phyloP scores from a whole-genome alignment of 2,797 vertebrate genomes.

The Sphaeramia orbicularis region DNA sequence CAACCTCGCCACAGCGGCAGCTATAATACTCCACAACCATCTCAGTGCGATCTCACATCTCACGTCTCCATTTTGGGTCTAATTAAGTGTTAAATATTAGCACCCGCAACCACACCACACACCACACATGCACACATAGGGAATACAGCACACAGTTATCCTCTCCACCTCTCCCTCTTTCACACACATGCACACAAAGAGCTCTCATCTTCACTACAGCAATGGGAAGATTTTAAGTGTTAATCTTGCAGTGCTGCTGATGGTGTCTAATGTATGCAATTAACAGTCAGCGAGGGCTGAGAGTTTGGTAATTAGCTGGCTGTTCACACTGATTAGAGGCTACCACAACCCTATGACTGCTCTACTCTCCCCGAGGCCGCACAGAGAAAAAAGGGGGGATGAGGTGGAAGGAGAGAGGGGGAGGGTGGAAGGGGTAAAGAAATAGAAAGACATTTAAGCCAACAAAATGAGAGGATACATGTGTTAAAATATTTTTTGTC shows the following conservation, averaged over 20 bases:
- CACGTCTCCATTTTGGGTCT: slow-evolving; percentile 74
- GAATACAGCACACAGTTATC: slow-evolving; percentile 40
- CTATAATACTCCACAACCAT: slow-evolving; percentile 52
- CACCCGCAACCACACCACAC: slow-evolving; percentile 59
- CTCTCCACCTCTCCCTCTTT: slow-evolving; percentile 43
- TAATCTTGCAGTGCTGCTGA: slow-evolving; percentile 98
- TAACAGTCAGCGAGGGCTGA: slow-evolving; percentile 94
- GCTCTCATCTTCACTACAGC: slow-evolving; percentile 78
- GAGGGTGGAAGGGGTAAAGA: slow-evolving; percentile 23
- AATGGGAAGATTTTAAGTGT: slow-evolving; percentile 99
- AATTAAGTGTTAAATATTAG: slow-evolving; percentile 84
- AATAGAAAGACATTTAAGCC: slow-evolving; percentile 52
- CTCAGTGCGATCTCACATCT: slow-evolving; percentile 41
- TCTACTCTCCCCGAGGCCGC: slow-evolving; percentile 73
- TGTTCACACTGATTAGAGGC: slow-evolving; percentile 87
- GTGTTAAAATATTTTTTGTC: slow-evolving; percentile 1
- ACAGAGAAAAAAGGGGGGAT: slow-evolving; percentile 45
- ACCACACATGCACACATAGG: slow-evolving; percentile 41
- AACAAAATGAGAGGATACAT: slow-evolving; percentile 29
- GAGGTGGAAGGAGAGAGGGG: slow-evolving; percentile 37
- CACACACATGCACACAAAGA: slow-evolving; percentile 39
- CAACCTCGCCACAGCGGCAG: slow-evolving; percentile 52
- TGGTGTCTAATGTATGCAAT: slow-evolving; percentile 99
- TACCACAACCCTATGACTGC: slow-evolving; percentile 80
- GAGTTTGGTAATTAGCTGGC: slow-evolving; percentile 99